Conservation (phyloP, 2,888 invertebrate species). For the Thalpophila matura region DNA sequence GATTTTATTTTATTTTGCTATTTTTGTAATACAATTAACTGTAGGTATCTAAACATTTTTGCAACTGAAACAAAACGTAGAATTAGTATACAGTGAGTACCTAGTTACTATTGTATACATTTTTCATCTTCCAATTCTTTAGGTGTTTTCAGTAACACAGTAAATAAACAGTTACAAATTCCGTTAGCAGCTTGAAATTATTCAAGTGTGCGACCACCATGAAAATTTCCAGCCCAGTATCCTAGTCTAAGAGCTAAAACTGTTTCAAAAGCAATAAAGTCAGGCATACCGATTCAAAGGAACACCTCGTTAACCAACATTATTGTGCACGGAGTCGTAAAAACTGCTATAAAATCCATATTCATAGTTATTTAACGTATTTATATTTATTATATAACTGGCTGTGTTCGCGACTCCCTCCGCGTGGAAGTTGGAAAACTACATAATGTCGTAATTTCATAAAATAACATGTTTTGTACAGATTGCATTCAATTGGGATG, state of each 20-base stretch:
- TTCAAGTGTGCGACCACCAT: constrained; percentile 42
- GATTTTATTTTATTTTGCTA: too few species aligned
- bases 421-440: too few species aligned
- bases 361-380: constrained; percentile 52
- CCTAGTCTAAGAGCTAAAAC: constrained; percentile 37
- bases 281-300: constrained; percentile 37
- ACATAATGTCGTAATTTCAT: too few species aligned
- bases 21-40: too few species aligned
- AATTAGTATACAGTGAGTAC: too few species aligned
- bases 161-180: constrained; percentile 11
- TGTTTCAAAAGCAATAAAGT: constrained; percentile 52
- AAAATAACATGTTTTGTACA: too few species aligned
- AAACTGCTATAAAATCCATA: constrained; percentile 50
- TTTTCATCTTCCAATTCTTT: neutral
- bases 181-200: constrained; percentile 30
- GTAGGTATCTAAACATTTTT: too few species aligned
- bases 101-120: neutral
- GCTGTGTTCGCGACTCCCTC: too few species aligned
- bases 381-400: constrained; percentile 41
- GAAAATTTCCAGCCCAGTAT: constrained; percentile 22
- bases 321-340: constrained; percentile 47
- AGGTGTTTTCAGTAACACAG: neutral
- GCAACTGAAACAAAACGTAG: too few species aligned
- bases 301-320: constrained; percentile 38
- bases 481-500: too few species aligned